Conservation (phyloP, 92 coral and sea anemone species). For the Epizoanthus rinbou region DNA sequence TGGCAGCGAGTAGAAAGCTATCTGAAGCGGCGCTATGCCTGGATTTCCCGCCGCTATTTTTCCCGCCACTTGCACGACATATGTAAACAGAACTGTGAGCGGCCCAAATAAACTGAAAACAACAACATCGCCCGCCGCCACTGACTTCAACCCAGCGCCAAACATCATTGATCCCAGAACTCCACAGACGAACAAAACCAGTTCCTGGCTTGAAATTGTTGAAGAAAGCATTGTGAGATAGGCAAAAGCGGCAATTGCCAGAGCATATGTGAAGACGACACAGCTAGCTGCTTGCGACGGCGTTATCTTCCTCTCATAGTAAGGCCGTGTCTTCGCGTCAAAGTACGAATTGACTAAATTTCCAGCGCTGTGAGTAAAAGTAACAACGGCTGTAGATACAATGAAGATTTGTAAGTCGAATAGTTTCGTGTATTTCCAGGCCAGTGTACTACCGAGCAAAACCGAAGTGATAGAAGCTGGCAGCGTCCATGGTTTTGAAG, state of each 20-base stretch:
- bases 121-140: conserved; percentile 75
- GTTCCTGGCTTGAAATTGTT: conserved; percentile 74
- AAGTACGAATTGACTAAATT: conserved; percentile 82
- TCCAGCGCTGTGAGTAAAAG: conserved; percentile 91
- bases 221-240: conserved; percentile 64
- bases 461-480: conserved; percentile 85
- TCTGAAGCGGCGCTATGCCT: conserved; percentile 45
- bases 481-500: conserved; percentile 90
- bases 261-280: conserved; percentile 71
- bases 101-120: conserved; percentile 88
- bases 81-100: conserved; percentile 78
- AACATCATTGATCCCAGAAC: conserved; percentile 75
- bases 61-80: conserved; percentile 78
- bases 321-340: conserved; percentile 65
- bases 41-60: conserved; percentile 19
- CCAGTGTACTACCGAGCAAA: conserved; percentile 76
- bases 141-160: conserved; percentile 76
- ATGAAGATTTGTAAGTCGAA: conserved; percentile 61
- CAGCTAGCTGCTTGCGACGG: conserved; percentile 68
- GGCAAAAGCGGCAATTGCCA: conserved; percentile 67
- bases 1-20: conserved; percentile 75
- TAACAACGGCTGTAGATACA: conserved; percentile 67
- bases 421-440: conserved; percentile 70
- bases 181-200: conserved; percentile 69
- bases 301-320: conserved; percentile 47